Evolutionary conservation across 64 coral and sea anemone genomes (phyloP).

Genomic region (Actinia equina): DNA sequence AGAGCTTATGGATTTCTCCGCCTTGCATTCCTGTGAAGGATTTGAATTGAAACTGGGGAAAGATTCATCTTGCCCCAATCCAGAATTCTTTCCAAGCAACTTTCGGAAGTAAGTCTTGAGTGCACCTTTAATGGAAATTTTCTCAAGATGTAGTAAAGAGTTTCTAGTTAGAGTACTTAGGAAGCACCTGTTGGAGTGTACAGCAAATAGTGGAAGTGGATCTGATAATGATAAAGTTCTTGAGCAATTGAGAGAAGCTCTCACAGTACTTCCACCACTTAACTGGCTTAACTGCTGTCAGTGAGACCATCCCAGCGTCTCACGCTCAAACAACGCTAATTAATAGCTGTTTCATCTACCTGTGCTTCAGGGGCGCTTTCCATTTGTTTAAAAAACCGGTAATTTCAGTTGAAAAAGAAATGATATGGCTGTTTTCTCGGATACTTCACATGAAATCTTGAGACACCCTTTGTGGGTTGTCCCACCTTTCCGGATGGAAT

Average conservation of each 20-base stretch:
- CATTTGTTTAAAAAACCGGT: constrained; percentile 17
- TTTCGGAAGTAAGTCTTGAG: not conserved
- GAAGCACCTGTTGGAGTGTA: not conserved
- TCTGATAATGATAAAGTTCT: not conserved
- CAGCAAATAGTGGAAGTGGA: not conserved
- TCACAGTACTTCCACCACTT: not conserved
- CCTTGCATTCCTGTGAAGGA: constrained; percentile 29
- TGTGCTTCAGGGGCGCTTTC: constrained; percentile 17
- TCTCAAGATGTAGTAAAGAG: not conserved
- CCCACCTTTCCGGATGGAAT: not conserved
- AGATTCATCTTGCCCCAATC: constrained; percentile 39
- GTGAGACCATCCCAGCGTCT: not conserved
- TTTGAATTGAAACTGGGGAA: constrained; percentile 65
- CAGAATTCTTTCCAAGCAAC: constrained; percentile 13
- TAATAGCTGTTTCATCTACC: too few species aligned
- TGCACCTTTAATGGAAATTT: constrained; percentile 9
- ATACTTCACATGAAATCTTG: not conserved
- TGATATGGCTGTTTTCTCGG: constrained; percentile 29
- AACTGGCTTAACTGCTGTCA: not conserved
- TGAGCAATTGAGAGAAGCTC: not conserved
- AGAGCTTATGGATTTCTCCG: constrained; percentile 36
- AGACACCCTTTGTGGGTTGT: constrained; percentile 1
- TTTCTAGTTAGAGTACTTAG: not conserved
- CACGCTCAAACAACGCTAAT: not conserved
- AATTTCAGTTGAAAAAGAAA: constrained; percentile 19